Base-by-base conservation (phyloP, 2,888 invertebrate species). In the Dusona sp. region DNA sequence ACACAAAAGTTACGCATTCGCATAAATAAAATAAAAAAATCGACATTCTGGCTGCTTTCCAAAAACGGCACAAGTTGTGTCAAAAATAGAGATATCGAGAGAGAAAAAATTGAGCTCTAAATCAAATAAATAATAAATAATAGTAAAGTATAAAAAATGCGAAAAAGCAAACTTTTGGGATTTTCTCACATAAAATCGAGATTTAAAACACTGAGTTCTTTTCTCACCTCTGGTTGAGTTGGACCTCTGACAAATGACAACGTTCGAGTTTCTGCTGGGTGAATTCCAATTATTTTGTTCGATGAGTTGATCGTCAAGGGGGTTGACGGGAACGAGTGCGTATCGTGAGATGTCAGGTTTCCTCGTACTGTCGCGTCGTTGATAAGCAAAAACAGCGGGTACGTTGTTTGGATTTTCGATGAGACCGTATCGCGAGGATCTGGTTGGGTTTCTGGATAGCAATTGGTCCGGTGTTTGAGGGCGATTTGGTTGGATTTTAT, bases 391-490 rank as follows among this genome's bases (percentile, higher is more conserved):
- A 0, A 87, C 87, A 45, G 84, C 74, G 61, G 89, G 70, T 36
- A 88, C 45, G 16, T 80, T 61, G 33, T 45, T 19, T 4, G 84
- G 33, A 54, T 54, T 65, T 3, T 84, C 87, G 36, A 72, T 45
- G 22, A 70, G 48, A 0, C 68, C 86, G 84, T 89, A 92, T 85
- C 92, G 90, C 75, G 91, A 89, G 42, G 85, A 83, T 45, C 88
- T 88, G 38, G 90, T 89, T 11, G 91, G 91, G 42, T 91, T 45
- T 9, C 65, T 45, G 3, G 29, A 19, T 16, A 54, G 11, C 6
- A 45, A 51, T 45, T 78, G 77, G 0, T 80, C 83, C 6, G 79
- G 84, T 7, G 81, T 73, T 33, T 38, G 51, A 1, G 64, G 2
- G 3, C 61, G 61, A 61, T 61, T 61, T 13, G 16, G 61, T 0